These are phyloP conservation scores for Meleagris gallopavo DNA, from an alignment of 2,113 vertebrate genomes.

Conservation along the genomic window DNA sequence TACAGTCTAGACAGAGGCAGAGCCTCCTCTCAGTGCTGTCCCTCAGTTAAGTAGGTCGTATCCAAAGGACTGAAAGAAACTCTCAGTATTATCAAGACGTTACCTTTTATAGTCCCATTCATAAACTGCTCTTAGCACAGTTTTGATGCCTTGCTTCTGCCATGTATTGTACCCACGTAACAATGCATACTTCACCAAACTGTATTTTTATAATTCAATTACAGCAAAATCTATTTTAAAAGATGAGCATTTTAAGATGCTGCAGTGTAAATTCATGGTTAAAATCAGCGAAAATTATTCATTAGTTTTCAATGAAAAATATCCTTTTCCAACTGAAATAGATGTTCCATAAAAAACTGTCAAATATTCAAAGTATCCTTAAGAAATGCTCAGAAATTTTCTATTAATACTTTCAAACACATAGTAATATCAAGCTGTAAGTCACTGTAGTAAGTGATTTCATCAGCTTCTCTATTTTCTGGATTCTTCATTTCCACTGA, in stretches of 20 bases:
- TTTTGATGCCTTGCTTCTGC: background rate
- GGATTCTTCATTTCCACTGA: background rate
- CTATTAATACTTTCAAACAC: background rate
- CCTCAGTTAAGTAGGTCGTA: background rate
- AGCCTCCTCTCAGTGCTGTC: background rate
- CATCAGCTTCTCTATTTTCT: background rate
- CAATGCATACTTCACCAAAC: background rate
- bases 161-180: background rate
- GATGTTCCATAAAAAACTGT: background rate
- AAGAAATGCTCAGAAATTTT: background rate
- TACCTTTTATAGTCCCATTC: background rate
- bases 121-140: background rate
- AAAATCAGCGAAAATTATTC: background rate
- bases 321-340: background rate
- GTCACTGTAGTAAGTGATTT: background rate
- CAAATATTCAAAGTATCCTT: background rate
- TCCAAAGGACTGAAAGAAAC: background rate
- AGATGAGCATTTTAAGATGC: background rate
- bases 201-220: background rate
- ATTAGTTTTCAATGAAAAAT: background rate
- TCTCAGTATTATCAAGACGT: background rate
- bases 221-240: background rate
- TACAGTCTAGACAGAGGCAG: background rate
- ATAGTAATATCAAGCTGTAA: background rate
- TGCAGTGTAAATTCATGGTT: background rate